These are phyloP conservation scores for Peucedramus taeniatus DNA, from an alignment of 2,113 vertebrate species.

Conservation along the genomic window DNA sequence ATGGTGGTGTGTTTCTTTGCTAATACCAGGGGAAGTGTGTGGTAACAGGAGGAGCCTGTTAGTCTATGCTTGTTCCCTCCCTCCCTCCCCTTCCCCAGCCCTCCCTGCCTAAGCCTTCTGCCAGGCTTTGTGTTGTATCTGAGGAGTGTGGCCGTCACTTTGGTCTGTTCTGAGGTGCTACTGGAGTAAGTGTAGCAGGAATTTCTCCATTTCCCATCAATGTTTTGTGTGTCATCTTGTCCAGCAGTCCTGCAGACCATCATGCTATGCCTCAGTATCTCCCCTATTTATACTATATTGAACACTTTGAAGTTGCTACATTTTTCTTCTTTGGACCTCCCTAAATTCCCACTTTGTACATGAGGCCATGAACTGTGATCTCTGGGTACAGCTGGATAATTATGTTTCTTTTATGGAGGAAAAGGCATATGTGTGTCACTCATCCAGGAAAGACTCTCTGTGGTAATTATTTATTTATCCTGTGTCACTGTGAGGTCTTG, in stretches of 20 bases:
- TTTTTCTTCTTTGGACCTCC: background rate
- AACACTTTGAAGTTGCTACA: background rate
- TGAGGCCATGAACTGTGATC: background rate
- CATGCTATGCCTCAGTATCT: background rate
- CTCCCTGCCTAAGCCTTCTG: background rate
- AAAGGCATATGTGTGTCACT: background rate
- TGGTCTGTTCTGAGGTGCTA: background rate
- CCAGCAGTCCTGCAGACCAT: background rate
- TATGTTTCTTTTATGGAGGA: background rate
- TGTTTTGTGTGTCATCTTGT: background rate
- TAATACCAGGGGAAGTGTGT: background rate
- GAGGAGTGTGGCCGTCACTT: accelerated
- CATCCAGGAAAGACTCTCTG: background rate
- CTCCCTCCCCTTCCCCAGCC: background rate
- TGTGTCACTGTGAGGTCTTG: background rate
- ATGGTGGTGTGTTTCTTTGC: background rate
- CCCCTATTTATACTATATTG: background rate
- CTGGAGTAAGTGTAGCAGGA: background rate
- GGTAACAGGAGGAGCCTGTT: background rate
- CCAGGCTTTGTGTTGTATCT: background rate
- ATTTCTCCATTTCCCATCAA: background rate
- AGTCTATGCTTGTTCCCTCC: background rate
- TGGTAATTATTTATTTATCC: background rate
- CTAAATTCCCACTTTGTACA: background rate
- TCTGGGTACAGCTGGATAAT: background rate